Evolutionary conservation across 1,140 invertebrate genomes (phyloP), one percentile per base, ranked within the genome.

Genomic region (Rhyacophila brunnea): DNA sequence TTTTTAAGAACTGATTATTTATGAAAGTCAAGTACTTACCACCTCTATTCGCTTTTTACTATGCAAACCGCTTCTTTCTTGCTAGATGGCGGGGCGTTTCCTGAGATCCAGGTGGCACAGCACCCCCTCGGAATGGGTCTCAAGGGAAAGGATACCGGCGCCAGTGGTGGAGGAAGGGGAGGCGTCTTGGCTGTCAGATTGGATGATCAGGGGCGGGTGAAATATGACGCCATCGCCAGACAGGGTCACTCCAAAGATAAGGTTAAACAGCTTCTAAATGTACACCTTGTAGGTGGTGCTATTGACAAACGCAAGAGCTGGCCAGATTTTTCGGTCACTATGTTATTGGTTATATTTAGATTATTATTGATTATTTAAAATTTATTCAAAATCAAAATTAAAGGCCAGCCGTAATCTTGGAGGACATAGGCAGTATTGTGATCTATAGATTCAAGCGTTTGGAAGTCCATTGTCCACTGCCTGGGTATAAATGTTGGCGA

Each of bases 161-260:
- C 67, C 7, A 91, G 91, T 10, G 85, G 83, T 67, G 86, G 85
- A 6, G 23, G 23, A 28, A 70, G 69, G 14, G 92, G 91, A 10
- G 97, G 97, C 81, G 92, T 96, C 0, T 69, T 99, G 6, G 93
- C 96, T 6, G 87, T 99, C 1, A 92, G 98, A 69, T 75, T 98
- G 13, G 96, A 99, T 81, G 87, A 93, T 15, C 83, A 92, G 56
- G 93, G 93, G 6, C 96, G 96, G 80, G 89, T 99, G 1, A 99
- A 99, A 77, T 99, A 98, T 75, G 97, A 99, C 74, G 86, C 93
- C 2, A 88, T 99, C 45, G 95, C 95, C 1, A 83, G 92, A 45
- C 93, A 99, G 73, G 96, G 96, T 0, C 95, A 98, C 76, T 83
- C 86, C 11, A 97, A 97, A 76, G 95, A 99, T 71, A 99, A 98